Conservation (phyloP, 2,113 vertebrate species). For the Aldabrachelys gigantea region DNA sequence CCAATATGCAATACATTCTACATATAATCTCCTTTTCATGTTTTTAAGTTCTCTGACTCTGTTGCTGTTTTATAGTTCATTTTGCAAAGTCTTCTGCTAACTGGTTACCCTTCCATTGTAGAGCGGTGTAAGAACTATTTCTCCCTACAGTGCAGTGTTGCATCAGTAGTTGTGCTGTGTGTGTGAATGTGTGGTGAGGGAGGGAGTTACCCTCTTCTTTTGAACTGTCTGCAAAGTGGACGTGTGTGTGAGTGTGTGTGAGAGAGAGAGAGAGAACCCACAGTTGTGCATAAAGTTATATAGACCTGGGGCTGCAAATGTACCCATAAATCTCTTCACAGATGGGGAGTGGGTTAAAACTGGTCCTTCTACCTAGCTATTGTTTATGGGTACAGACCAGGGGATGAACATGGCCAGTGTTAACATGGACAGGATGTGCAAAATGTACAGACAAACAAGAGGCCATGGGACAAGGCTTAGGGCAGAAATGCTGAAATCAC, state of each 20-base stretch:
- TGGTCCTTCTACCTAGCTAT: not conserved
- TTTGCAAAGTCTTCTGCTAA: not conserved
- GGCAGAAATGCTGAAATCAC: slow-evolving; percentile 5
- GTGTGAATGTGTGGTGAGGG: not conserved
- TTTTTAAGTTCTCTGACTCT: not conserved
- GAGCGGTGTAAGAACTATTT: not conserved
- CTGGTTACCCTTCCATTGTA: not conserved
- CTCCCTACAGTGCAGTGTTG: not conserved
- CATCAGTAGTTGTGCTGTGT: not conserved
- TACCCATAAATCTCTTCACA: not conserved
- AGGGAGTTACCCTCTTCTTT: not conserved
- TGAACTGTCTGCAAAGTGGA: not conserved
- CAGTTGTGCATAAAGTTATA: not conserved
- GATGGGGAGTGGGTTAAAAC: not conserved
- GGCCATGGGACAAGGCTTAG: not conserved
- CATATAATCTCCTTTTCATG: not conserved
- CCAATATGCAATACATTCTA: not conserved
- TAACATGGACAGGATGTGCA: not conserved
- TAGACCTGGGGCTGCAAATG: not conserved
- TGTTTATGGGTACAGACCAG: not conserved
- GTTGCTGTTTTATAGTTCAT: too few relatives aligned
- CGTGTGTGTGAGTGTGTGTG: not conserved
- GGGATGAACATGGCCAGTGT: not conserved
- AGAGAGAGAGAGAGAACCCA: not conserved
- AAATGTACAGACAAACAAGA: slow-evolving; percentile 33